These are phyloP conservation scores for Palythoa grandiflora DNA, from an alignment of 92 coral and sea anemone species.

Conservation along the genomic window DNA sequence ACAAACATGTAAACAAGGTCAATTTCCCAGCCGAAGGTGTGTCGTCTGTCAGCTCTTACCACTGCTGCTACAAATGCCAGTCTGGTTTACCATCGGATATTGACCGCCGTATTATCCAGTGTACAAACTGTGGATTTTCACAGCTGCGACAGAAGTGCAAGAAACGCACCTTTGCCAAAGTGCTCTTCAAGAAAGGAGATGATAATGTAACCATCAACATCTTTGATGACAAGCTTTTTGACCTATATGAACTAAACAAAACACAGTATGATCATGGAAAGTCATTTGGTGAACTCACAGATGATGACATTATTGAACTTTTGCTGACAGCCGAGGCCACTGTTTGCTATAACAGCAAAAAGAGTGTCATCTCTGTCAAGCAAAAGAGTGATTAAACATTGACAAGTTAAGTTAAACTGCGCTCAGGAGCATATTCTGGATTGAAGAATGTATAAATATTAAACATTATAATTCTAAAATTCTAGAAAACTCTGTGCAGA, in stretches of 20 bases:
- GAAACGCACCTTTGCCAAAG: conserved; percentile 49
- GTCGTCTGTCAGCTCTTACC: conserved; percentile 51
- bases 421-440: conserved; percentile 7
- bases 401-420: conserved; percentile 14
- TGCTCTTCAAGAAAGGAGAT: conserved; percentile 23
- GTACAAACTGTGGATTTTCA: conserved; percentile 61
- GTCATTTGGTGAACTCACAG: conserved; percentile 8
- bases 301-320: conserved; percentile 30
- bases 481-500: conserved; percentile 26
- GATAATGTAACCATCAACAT: conserved; percentile 41
- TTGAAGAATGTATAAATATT: conserved; percentile 18
- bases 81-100: conserved; percentile 35
- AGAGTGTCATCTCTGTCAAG: conserved; percentile 29
- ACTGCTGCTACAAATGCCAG: conserved; percentile 60
- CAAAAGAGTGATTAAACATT: conserved; percentile 16
- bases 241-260: conserved; percentile 17
- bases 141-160: conserved; percentile 56
- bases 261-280: conserved; percentile 8
- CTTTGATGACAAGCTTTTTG: conserved; percentile 46
- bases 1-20: conserved; percentile 52
- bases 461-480: conserved; percentile 5
- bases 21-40: conserved; percentile 58
- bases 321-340: conserved; percentile 30
- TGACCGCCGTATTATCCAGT: conserved; percentile 41
- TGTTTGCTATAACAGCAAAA: conserved; percentile 9